Evolutionary conservation across 1,140 invertebrate genomes (phyloP).

Genomic region (Asbolus verrucosus): DNA sequence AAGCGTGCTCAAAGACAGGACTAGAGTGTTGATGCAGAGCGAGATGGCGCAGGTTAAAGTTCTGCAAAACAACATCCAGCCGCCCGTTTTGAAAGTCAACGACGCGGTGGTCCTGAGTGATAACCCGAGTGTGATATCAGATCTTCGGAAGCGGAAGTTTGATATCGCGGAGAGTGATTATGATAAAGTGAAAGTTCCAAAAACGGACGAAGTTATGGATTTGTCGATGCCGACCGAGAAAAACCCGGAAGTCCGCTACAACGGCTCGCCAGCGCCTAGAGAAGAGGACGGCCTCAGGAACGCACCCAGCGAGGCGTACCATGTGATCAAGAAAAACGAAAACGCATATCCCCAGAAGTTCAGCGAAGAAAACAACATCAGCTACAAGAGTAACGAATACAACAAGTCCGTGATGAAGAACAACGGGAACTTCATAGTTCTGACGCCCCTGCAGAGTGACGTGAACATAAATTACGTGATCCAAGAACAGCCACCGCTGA

Average conservation of each 20-base stretch:
- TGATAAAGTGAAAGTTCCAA: constrained; percentile 50
- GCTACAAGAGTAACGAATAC: too few relatives aligned
- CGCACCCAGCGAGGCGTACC: not conserved
- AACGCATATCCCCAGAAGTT: not conserved
- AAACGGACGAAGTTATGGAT: constrained; percentile 61
- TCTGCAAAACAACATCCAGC: constrained; percentile 36
- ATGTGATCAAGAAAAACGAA: constrained; percentile 2
- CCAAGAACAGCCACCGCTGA: not conserved
- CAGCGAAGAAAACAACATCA: too few relatives aligned
- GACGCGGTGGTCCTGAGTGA: constrained; percentile 47
- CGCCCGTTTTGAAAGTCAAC: constrained; percentile 56
- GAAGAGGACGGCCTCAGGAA: not conserved
- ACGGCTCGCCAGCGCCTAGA: not conserved
- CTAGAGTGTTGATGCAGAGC: constrained; percentile 16
- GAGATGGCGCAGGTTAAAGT: constrained; percentile 12
- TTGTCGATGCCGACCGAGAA: constrained; percentile 49
- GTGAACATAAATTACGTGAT: constrained; percentile 45
- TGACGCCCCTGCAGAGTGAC: constrained; percentile 13
- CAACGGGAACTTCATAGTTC: constrained; percentile 31
- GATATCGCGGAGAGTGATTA: constrained; percentile 40
- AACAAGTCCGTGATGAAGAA: constrained; percentile 14
- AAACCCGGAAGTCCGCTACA: constrained; percentile 7
- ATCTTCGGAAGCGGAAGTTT: constrained; percentile 56
- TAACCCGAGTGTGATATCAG: constrained; percentile 40
- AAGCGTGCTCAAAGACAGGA: constrained; percentile 18